These are phyloP conservation scores for Symphodus melops DNA, from an alignment of 2,113 vertebrate genomes.

Conservation along the genomic window DNA sequence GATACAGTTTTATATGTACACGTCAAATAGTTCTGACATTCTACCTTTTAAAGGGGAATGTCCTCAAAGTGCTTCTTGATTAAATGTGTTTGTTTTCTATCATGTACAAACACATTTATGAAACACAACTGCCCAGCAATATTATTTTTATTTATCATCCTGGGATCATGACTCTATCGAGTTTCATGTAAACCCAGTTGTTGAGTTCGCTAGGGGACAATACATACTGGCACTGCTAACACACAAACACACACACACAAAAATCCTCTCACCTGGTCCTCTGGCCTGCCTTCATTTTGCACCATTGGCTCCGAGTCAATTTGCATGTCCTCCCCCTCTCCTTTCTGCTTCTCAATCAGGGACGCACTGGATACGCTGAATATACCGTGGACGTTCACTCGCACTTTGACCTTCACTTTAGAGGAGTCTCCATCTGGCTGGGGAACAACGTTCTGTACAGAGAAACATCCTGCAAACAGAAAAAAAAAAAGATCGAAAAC, in stretches of 20 bases:
- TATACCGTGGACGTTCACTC: constrained; percentile 92
- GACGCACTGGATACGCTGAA: constrained; percentile 93
- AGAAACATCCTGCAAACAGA: constrained; percentile 86
- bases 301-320: constrained; percentile 89
- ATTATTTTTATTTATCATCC: too few relatives aligned
- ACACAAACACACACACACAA: neutral
- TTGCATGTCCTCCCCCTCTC: constrained; percentile 84
- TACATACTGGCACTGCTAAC: neutral
- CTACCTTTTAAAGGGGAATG: too few relatives aligned
- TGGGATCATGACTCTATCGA: too few relatives aligned
- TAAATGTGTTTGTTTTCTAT: too few relatives aligned
- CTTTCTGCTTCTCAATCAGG: constrained; percentile 90
- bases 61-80: too few relatives aligned
- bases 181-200: too few relatives aligned
- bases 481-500: neutral
- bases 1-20: too few relatives aligned
- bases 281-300: constrained; percentile 88
- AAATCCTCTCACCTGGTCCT: constrained; percentile 85
- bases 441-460: constrained; percentile 91
- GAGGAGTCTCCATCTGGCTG: constrained; percentile 93
- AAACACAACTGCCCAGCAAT: too few relatives aligned
- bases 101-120: too few relatives aligned
- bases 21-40: too few relatives aligned
- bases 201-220: too few relatives aligned
- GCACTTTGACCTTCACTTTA: constrained; percentile 97